Percentiles rank a stretch among this genome's conserved stretches.
Evolutionary conservation across 2,888 invertebrate genomes (phyloP).

Genomic region (Oscheius sp.): DNA sequence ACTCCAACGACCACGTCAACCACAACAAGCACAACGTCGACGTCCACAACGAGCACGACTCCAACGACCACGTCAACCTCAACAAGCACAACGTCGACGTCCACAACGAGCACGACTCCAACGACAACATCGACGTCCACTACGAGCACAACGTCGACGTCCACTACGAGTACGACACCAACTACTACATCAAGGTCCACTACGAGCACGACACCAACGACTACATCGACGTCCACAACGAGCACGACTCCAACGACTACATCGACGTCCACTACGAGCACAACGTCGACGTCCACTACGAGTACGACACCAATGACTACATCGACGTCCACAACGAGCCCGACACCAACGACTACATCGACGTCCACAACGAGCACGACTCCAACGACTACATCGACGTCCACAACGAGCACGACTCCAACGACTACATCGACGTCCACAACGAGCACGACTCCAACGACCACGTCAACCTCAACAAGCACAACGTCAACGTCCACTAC

Average conservation of each 20-base stretch:
- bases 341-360: neutral
- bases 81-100: neutral
- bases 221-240: neutral
- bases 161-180: neutral
- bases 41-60: neutral
- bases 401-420: neutral
- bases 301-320: neutral
- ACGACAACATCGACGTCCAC: neutral
- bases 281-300: constrained; percentile 1
- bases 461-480: neutral
- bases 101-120: neutral
- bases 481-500: neutral
- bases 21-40: neutral
- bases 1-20: neutral
- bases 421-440: neutral
- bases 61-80: neutral
- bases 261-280: neutral
- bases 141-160: neutral
- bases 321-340: neutral
- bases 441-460: neutral
- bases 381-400: neutral
- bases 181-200: neutral
- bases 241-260: neutral
- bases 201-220: neutral
- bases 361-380: constrained; percentile 2